Base-by-base conservation (phyloP, 2,888 invertebrate species). In the Tetanocera ferruginea region DNA sequence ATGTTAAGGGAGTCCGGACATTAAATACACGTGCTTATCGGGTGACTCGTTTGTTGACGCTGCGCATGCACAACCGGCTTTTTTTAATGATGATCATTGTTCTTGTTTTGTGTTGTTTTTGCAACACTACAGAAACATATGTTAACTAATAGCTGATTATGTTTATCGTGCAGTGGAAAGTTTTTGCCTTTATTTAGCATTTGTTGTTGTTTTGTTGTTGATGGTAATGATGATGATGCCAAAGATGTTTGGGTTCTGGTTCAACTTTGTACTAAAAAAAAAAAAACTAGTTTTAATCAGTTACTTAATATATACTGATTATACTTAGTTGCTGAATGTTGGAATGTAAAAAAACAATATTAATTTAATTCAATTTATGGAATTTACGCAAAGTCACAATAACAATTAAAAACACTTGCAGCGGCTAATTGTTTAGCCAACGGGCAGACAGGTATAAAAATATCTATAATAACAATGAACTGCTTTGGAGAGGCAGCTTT, bases 41-140 rank as follows among this genome's bases (percentile, higher is more conserved):
- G 23, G 14, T 17, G 25, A 67, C 52, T 75, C 79, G 70, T 78
- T 76, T 77, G 67, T 51, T 43, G 43, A 37, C 37, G 43, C 37
- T 37, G 66, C 60, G 60, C 60, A 60, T 25, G 60, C 17, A 28
- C 60, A 60, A 60, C 28, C 60, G 60, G 25, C 60, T 60, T 60
- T 60, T 60, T 28, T 55, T n/a, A n/a, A n/a, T n/a, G n/a, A n/a
- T n/a, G n/a, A n/a, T n/a, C 1, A 23, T 55, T 19, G 1, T 31
- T 31, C 3, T 64, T 64, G 11, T 31, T 11, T 43, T 11, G 43
- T 3, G 11, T 43, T 67, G n/a, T 19, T n/a, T n/a, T n/a, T 19
- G 23, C n/a, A 67, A 37, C 37, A 23, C 3, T 9, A 19, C 17
- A 37, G 43, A n/a, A 19, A 9, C 34, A 34, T 43, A 67, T 19